phyloP scores from a whole-genome alignment of 2,113 vertebrate species.

The Delphinus delphis region DNA sequence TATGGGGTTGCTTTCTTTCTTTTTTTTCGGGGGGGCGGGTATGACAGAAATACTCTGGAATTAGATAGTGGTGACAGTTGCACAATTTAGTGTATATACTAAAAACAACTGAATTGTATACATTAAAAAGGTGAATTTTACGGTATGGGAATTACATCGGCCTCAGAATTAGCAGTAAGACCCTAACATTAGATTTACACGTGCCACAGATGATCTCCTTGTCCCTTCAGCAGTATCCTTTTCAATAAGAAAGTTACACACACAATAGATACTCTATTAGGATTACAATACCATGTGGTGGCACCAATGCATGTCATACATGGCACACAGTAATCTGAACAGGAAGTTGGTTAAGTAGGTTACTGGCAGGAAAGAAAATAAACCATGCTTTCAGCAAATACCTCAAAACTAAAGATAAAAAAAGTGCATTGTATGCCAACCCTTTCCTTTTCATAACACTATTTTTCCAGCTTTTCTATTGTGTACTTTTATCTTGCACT shows the following conservation, averaged over 20 bases:
- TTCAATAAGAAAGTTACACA: not conserved
- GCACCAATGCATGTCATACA: not conserved
- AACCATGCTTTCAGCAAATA: not conserved
- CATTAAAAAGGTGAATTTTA: not conserved
- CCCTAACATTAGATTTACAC: not conserved
- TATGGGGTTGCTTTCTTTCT: not conserved
- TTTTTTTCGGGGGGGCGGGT: accelerated
- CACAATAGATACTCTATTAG: not conserved
- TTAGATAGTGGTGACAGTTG: not conserved
- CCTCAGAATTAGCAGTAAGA: not conserved
- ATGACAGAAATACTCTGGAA: conserved; percentile 4
- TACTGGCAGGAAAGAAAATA: conserved; percentile 19
- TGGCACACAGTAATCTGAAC: not conserved
- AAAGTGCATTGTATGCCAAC: not conserved
- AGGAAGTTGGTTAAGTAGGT: not conserved
- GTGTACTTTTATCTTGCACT: not conserved
- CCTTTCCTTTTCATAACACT: not conserved
- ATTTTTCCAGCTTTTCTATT: not conserved
- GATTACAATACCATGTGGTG: not conserved
- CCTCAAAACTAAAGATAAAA: not conserved
- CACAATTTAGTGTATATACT: not conserved
- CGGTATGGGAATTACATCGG: not conserved
- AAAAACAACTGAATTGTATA: not conserved
- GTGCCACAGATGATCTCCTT: not conserved
- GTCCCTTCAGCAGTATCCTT: not conserved